These are phyloP conservation scores for Petrocephalus microphthalmus DNA, from an alignment of 2,113 vertebrate genomes.

Conservation along the genomic window DNA sequence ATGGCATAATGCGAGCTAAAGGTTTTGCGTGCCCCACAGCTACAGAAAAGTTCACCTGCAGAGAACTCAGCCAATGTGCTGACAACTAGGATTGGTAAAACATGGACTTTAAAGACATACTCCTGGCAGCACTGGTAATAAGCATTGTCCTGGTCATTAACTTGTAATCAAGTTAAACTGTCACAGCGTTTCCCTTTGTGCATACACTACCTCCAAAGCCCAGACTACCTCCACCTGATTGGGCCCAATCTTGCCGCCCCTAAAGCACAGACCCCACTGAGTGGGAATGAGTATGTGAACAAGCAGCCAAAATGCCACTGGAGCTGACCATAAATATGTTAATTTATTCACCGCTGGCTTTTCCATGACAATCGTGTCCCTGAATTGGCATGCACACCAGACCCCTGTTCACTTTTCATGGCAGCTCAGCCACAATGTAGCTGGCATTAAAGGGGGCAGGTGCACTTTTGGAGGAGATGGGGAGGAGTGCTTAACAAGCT, in stretches of 20 bases:
- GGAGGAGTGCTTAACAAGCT: constrained; percentile 11
- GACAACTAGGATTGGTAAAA: constrained; percentile 1
- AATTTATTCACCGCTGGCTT: constrained; percentile 60
- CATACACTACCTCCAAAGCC: not conserved
- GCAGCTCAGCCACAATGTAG: constrained; percentile 14
- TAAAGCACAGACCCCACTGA: not conserved
- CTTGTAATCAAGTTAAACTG: not conserved
- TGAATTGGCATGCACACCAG: constrained; percentile 55
- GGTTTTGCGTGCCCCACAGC: not conserved
- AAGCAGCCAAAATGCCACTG: constrained; percentile 19
- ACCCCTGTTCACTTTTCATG: constrained; percentile 38
- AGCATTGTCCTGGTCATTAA: not conserved
- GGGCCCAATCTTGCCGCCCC: not conserved
- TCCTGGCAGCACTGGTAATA: not conserved
- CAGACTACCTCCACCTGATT: not conserved
- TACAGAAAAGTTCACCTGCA: not conserved
- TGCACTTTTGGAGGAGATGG: not conserved
- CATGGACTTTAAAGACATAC: constrained; percentile 3
- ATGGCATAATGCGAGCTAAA: not conserved
- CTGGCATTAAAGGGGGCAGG: constrained; percentile 13
- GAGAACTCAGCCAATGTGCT: not conserved
- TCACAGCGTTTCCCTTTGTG: not conserved
- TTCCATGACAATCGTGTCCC: constrained; percentile 55
- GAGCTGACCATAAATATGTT: constrained; percentile 43
- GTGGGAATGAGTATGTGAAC: constrained; percentile 45